Evolutionary conservation across 2,113 vertebrate genomes (phyloP), one percentile per base, ranked within the genome.

Genomic region (Bubalus kerabau): DNA sequence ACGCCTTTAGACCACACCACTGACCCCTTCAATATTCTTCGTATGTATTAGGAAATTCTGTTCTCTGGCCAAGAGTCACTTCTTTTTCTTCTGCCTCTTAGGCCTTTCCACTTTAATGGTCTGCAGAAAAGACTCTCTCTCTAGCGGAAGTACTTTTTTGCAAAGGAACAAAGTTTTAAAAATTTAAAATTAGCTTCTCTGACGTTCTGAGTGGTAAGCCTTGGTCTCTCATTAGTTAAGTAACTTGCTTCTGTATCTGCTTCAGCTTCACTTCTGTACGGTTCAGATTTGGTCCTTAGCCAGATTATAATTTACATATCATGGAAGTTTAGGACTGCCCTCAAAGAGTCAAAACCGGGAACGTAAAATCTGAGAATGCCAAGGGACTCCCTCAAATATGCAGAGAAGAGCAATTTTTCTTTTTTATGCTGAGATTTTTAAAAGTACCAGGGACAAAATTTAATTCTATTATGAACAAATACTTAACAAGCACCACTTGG

Each of bases 391-490:
- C 60, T 95, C 13, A 56, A 2, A 14, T 56, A 23, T 32, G 46
- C 43, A 78, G 74, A 60, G 60, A 57, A 50, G 30, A 84, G 32
- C 9, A 46, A 28, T 9, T 24, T 23, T 71, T 57, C 54, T 74
- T 84, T 36, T 90, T 86, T 17, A 83, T 87, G 3, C 40, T 93
- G 78, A 96, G 86, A 83, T 86, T 94, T 94, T 93, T 59, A 76
- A 87, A 96, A 57, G 74, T 92, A 74, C 74, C 52, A 54, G 36
- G 62, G 43, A 81, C 80, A 97, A 76, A 81, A 89, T 93, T 87
- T 91, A 97, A 82, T 93, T 98, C 84, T 81, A 8, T 96, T 89
- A 80, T 64, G 94, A 97, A 89, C 57, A 91, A 95, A 95, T 87
- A 74, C 59, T 89, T 91, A 87, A 60, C 50, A 43, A 92, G 67